Evolutionary conservation across 2,888 invertebrate genomes (phyloP), one percentile per base, ranked within the genome.

Genomic region (Theretra japonica): DNA sequence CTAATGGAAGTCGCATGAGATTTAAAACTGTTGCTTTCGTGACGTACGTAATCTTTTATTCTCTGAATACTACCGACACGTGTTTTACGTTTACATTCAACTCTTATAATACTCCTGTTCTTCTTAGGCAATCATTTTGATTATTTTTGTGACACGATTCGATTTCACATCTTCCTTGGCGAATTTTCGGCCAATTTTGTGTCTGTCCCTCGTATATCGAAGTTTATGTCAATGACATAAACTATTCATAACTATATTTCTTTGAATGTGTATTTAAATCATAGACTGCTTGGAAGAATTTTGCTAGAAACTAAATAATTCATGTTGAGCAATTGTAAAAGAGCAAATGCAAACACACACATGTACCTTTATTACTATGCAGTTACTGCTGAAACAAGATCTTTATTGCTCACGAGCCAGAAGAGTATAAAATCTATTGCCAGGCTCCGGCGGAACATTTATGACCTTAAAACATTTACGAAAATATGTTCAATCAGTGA

Each of bases 401-500:
- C 41, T 28, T 69, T 53, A 53, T 28, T 15, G 4, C 28, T 28
- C 11, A 11, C 53, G 68, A 17, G 23, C 56, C 21, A 25, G 28
- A 50, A 30, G 19, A 11, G 21, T 28, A 28, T 53, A 28, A 30
- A 74, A 68, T 75, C 57, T 58, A 41, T 48, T 48, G 57, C 57
- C 68, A 72, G 30, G 53, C 68, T 65, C 48, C 65, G 23, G 23
- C 48, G 65, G 65, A 53, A 75, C 72, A 74, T 74, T 79, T 74
- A 73, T 70, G 28, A 74, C 71, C 73, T 62, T 73, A 76, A 78
- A 78, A 71, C 65, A 71, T 76, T 71, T 80, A 75, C 62, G 53
- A 79, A 76, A 70, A 79, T 48, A 48, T 79, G 72, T 77, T 75
- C 75, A 74, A 75, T 76, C 72, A 60, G 71, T 74, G 73, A 72